Percentiles rank a stretch among this genome's conserved stretches.
Conservation (phyloP, 2,113 vertebrate genomes). For the Gymnorhina tibicen region DNA sequence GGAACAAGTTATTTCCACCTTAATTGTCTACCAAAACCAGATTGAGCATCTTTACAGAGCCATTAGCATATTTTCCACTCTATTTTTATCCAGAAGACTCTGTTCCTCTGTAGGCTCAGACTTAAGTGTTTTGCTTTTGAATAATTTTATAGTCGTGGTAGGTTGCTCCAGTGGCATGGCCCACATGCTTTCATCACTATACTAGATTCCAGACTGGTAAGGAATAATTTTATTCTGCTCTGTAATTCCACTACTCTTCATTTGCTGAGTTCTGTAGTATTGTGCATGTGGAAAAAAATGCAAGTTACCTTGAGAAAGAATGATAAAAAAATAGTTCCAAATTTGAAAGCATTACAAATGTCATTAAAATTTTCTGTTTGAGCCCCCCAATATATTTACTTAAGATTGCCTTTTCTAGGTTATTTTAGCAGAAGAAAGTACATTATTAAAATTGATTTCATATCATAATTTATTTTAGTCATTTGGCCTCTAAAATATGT, state of each 20-base stretch:
- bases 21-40: neutral
- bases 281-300: neutral
- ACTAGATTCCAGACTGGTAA: neutral
- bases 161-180: neutral
- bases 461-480: neutral
- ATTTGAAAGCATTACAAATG: neutral
- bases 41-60: neutral
- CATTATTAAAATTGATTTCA: neutral
- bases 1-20: neutral
- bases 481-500: neutral
- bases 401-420: neutral
- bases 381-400: neutral
- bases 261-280: neutral
- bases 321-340: neutral
- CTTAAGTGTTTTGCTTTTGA: neutral
- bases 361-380: neutral
- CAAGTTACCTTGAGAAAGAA: neutral
- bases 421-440: neutral
- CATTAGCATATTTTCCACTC: neutral
- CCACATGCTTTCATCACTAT: neutral
- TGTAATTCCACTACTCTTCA: neutral
- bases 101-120: neutral
- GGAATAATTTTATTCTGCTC: neutral
- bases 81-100: slow-evolving; percentile 2
- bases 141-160: neutral